A percentile compares a stretch with the other conserved stretches of the same genome.
Conservation (phyloP, 23 tunicate genomes). For the Styela clava region DNA sequence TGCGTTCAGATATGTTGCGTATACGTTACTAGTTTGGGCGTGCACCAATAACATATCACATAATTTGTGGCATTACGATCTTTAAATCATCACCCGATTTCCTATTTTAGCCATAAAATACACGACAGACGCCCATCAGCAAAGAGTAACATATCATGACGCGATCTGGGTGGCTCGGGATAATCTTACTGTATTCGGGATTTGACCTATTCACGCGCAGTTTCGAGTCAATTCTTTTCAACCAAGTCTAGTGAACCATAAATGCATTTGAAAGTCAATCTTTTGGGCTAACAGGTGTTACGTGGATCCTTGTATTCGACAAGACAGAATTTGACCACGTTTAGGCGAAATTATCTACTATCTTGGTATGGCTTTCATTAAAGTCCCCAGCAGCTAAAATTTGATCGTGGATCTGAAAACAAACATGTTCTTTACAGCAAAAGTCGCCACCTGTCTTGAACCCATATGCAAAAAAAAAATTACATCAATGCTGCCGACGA, state of each 20-base stretch:
- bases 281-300: not conserved
- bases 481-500: too few relatives aligned
- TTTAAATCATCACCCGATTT: not conserved
- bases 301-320: not conserved
- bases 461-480: not conserved
- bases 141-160: not conserved
- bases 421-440: not conserved
- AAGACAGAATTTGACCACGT: not conserved
- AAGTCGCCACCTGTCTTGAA: not conserved
- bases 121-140: not conserved
- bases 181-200: not conserved
- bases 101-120: not conserved
- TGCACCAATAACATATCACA: not conserved
- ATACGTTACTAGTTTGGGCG: not conserved
- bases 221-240: not conserved
- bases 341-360: too few relatives aligned
- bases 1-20: too few relatives aligned
- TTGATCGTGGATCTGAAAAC: too few relatives aligned
- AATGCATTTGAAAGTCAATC: not conserved
- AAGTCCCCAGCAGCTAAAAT: too few relatives aligned
- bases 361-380: too few relatives aligned
- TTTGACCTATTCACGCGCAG: not conserved
- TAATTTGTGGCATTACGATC: not conserved
- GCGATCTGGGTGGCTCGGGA: not conserved
- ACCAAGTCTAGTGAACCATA: not conserved